Base-by-base conservation (phyloP, 1,140 invertebrate species). In the Philopotamus ludificatus region DNA sequence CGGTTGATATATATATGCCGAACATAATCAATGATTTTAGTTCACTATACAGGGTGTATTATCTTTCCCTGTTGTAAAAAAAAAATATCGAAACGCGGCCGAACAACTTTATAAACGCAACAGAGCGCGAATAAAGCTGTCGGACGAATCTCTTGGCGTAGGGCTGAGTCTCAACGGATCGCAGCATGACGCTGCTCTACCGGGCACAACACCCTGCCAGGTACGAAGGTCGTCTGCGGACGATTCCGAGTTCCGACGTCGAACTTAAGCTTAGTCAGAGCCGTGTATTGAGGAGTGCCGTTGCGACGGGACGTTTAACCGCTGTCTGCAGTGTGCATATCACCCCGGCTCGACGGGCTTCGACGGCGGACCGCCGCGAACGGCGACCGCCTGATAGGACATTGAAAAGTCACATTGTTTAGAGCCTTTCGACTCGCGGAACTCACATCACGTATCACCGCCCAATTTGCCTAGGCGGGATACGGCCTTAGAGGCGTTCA, bases 401-500 rank as follows among this genome's bases (percentile, higher is more conserved):
- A 86, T n/a, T n/a, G n/a, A n/a, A n/a, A n/a, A n/a, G n/a, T n/a
- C n/a, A n/a, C n/a, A n/a, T n/a, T n/a, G 79, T 77, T 78, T 81
- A n/a, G 78, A 66, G 65, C 78, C 80, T 82, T 77, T 76, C 79
- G 77, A 79, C 79, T 76, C 77, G 77, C 74, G 72, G 76, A 73
- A 75, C 79, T 79, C 79, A 76, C 74, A 75, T 73, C 74, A 69
- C 69, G 76, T 78, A 79, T 80, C 77, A 76, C 77, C 78, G 78
- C 78, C 75, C 75, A 75, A 82, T 81, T 75, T 77, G 77, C 78
- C 83, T 84, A 85, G 85, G 78, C 78, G 78, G 84, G 84, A 84
- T 88, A 84, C 85, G 81, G 82, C 82, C 86, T 88, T 89, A 89
- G 87, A 90, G 86, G 87, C 86, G 85, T 89, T 89, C 87, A 90